Evolutionary conservation across 2,888 invertebrate genomes (phyloP), one percentile per base, ranked within the genome.

Genomic region (Synergus laeviventris): DNA sequence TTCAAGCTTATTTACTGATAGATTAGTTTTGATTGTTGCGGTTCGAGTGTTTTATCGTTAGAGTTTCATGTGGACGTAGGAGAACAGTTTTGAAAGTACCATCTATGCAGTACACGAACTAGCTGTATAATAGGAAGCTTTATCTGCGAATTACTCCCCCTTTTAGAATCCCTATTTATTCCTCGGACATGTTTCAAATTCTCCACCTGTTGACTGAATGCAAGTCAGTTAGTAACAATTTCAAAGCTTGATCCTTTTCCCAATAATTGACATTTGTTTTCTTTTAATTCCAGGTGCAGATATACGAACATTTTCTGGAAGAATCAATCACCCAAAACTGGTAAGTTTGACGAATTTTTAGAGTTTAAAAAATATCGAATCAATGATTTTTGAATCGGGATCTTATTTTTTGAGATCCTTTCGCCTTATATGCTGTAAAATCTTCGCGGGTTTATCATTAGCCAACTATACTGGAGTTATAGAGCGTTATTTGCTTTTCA

Each of bases 21-120:
- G 31, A 70, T 70, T 70, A 70, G 45, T 70, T 70, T 36, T 70
- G 49, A 49, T 70, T 12, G 70, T 31, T 70, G 70, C n/a, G 31
- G 36, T 49, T 16, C 31, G n/a, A 2, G 70, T 70, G 12, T 70
- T 70, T 70, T 36, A 70, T 54, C n/a, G n/a, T 36, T 49, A 16
- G 21, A 21, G 42, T 64, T 21, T 42, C 64, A 64, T 64, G 38
- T 42, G n/a, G 31, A 38, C n/a, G 62, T 39, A 21, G 70, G 42
- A 12, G 49, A 70, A 54, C 31, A 49, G 49, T 70, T 70, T 70
- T 49, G 49, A 70, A 70, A 36, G 70, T n/a, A 21, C 11, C 64
- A 38, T 21, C 18, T 64, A 21, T 62, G 21, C n/a, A 24, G 66
- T n/a, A 62, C 62, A 36, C 38, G 1, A 62, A 38, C 62, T 62